Conservation (phyloP, 2,888 invertebrate genomes). For the Rotaria socialis region DNA sequence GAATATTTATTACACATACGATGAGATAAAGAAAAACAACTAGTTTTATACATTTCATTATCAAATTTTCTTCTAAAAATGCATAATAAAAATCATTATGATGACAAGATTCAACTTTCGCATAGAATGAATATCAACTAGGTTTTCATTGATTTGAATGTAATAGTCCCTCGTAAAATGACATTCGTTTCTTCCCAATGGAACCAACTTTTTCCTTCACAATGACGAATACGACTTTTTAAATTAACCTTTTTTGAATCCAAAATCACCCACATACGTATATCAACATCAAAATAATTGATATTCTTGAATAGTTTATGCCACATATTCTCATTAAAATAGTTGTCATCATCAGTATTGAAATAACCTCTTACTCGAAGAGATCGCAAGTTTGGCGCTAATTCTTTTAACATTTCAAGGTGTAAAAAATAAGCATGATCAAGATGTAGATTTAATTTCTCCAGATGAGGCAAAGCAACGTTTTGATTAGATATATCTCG, state of each 20-base stretch:
- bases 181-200: neutral
- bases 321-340: neutral
- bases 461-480: neutral
- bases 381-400: neutral
- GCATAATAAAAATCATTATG: too few relatives aligned
- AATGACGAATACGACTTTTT: neutral
- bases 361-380: neutral
- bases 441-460: neutral
- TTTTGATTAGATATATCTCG: neutral
- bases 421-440: neutral
- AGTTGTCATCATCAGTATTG: neutral
- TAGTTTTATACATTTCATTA: too few relatives aligned
- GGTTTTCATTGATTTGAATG: too few relatives aligned
- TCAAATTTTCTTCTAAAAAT: too few relatives aligned
- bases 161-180: too few relatives aligned
- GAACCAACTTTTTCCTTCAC: neutral
- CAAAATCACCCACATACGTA: accelerated
- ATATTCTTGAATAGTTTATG: neutral
- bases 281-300: neutral
- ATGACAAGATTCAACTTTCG: too few relatives aligned
- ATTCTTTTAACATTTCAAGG: neutral
- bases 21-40: too few relatives aligned
- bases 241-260: neutral
- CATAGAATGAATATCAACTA: too few relatives aligned
- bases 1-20: too few relatives aligned